Evolutionary conservation across 1,140 invertebrate species (phyloP).

Genomic region (Rhyacophila brunnea): DNA sequence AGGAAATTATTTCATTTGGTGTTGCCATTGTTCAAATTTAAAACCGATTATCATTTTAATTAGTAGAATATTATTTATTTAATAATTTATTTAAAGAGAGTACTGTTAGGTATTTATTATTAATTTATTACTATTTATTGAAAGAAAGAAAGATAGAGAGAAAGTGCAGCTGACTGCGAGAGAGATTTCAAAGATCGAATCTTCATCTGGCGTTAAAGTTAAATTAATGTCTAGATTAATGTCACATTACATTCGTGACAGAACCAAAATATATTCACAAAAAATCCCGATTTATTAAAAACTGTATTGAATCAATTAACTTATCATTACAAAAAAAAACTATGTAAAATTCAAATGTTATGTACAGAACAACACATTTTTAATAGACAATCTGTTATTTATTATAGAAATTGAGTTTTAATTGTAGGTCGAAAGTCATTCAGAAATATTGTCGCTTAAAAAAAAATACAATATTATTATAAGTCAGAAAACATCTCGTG

Average conservation of each 20-base stretch:
- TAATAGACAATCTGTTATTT: slow-evolving; percentile 31
- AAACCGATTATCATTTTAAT: neutral
- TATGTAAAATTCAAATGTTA: neutral
- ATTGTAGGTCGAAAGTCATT: slow-evolving; percentile 29
- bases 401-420: slow-evolving; percentile 32
- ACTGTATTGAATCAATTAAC: neutral
- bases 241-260: slow-evolving; percentile 27
- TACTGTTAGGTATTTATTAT: neutral
- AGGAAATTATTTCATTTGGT: too few relatives aligned
- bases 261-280: neutral
- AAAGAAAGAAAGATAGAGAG: too few relatives aligned
- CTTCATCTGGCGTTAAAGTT: slow-evolving; percentile 25
- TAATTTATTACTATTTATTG: slow-evolving; percentile 26
- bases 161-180: neutral
- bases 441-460: slow-evolving; percentile 7
- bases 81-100: slow-evolving; percentile 10
- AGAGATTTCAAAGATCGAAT: neutral
- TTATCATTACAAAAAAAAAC: neutral
- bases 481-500: slow-evolving; percentile 39
- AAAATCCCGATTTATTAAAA: neutral
- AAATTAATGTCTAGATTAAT: slow-evolving; percentile 35
- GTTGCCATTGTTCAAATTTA: too few relatives aligned
- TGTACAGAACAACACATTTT: slow-evolving; percentile 32
- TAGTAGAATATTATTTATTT: neutral
- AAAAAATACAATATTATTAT: slow-evolving; percentile 2